Percentiles rank a stretch among this genome's conserved stretches.
Evolutionary conservation across 1,140 invertebrate genomes (phyloP).

Genomic region (Calliphora vicina): DNA sequence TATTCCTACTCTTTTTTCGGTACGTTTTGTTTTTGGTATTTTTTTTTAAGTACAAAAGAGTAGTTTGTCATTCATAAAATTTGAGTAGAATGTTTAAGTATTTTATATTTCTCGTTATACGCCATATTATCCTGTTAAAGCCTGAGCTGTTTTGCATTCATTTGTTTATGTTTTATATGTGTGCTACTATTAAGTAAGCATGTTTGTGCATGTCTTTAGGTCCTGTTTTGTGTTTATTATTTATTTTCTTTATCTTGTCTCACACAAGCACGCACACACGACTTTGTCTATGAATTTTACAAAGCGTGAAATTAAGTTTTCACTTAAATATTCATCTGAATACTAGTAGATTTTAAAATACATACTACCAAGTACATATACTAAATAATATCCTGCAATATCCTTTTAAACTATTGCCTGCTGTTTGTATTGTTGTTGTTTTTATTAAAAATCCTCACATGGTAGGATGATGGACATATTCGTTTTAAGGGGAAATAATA

Average conservation of each 20-base stretch:
- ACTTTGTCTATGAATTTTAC: conserved; percentile 35
- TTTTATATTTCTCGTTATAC: not conserved
- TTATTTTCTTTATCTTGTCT: not conserved
- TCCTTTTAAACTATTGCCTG: not conserved
- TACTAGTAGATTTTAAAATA: not conserved
- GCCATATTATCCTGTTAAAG: not conserved
- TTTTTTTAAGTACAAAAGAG: not conserved
- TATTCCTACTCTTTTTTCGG: not conserved
- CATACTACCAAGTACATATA: not conserved
- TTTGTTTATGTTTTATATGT: not conserved
- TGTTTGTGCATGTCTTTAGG: not conserved
- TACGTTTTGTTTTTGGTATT: not conserved
- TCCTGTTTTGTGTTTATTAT: not conserved
- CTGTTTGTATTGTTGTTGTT: not conserved
- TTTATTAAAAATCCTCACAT: not conserved
- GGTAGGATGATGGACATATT: not conserved
- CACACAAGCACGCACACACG: not conserved
- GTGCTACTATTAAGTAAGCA: not conserved
- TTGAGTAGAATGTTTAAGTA: not conserved
- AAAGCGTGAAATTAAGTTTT: conserved; percentile 61
- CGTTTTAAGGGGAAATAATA: not conserved
- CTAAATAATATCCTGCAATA: not conserved
- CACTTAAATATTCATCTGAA: conserved; percentile 42
- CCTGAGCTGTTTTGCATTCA: not conserved
- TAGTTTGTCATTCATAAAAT: conserved; percentile 31